A percentile compares a stretch with the other conserved stretches of the same genome.
These are phyloP conservation scores for Aix galericulata DNA, from an alignment of 2,113 vertebrate species.

Conservation along the genomic window DNA sequence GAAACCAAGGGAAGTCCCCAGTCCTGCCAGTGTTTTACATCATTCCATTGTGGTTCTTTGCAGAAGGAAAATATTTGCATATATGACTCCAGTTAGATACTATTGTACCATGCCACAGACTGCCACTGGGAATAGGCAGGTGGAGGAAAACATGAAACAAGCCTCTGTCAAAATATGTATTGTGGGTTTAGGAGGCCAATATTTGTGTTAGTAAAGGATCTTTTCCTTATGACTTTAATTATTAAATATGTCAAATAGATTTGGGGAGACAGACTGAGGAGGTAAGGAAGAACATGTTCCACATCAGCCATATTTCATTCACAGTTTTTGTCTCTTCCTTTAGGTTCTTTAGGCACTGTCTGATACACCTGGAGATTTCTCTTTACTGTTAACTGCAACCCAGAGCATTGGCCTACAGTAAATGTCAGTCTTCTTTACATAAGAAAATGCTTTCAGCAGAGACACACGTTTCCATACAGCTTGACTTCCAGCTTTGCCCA, in stretches of 20 bases:
- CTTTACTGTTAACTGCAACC: neutral
- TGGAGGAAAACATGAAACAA: neutral
- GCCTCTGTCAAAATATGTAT: neutral
- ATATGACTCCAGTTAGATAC: neutral
- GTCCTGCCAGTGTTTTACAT: neutral
- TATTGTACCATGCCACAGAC: neutral
- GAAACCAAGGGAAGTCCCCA: neutral
- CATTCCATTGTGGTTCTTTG: neutral
- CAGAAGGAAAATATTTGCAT: neutral
- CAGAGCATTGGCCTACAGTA: neutral
- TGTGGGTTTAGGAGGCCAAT: neutral
- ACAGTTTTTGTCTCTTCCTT: neutral
- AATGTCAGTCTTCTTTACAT: neutral
- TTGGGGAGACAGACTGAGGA: neutral
- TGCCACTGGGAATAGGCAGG: neutral
- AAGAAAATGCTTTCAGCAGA: neutral
- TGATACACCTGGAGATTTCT: neutral
- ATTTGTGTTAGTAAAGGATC: neutral
- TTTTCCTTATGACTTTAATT: neutral
- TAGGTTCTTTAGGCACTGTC: neutral
- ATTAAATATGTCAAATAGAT: neutral
- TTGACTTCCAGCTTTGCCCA: neutral
- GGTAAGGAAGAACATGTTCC: neutral
- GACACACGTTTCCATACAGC: neutral
- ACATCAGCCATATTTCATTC: neutral